Evolutionary conservation across 1,140 invertebrate genomes (phyloP), one percentile per base, ranked within the genome.

Genomic region (Plectus sambesii): DNA sequence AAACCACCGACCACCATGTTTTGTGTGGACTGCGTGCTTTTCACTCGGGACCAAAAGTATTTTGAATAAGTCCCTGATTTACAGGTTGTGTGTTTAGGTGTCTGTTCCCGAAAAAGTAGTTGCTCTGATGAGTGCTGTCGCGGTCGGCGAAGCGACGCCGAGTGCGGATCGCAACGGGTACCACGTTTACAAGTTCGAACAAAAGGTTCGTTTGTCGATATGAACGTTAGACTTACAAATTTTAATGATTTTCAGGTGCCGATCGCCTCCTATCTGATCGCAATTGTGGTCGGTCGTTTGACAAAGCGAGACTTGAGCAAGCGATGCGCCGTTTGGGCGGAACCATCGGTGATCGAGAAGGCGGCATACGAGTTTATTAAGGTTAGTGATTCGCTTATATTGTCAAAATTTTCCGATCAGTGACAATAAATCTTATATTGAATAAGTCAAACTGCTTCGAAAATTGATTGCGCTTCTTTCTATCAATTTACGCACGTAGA

Each of bases 101-200:
- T 77, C 77, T 39, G 85, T 82, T 41, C 82, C 83, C n/a, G 71
- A 64, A 19, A 79, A 81, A 48, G 74, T 90, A 19, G 82, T 79
- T 2, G 85, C 85, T 3, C 69, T 94, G 6, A 92, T 94, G 87
- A 90, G 87, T 68, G 88, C 87, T 2, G 61, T 88, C 23, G 72
- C 59, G 42, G 24, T 47, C n/a, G 58, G 49, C 4, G 44, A 45
- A 17, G 23, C 20, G 37, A 51, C 42, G 30, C 47, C 5, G 49
- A 33, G 3, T 51, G 61, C 15, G 35, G 19, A 25, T 41, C 43
- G 20, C 20, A 47, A 53, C 2, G 60, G 42, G 20, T 15, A 29
- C 5, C 42, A 64, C 45, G 49, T 76, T 6, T 78, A 78, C 35
- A 70, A 69, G 39, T 93, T 90, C 68, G 70, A 76, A 35, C 87